A percentile compares a stretch with the other conserved stretches of the same genome.
These are phyloP conservation scores for Sinocyclocheilus rhinocerous DNA, from an alignment of 2,113 vertebrate genomes.

Conservation along the genomic window DNA sequence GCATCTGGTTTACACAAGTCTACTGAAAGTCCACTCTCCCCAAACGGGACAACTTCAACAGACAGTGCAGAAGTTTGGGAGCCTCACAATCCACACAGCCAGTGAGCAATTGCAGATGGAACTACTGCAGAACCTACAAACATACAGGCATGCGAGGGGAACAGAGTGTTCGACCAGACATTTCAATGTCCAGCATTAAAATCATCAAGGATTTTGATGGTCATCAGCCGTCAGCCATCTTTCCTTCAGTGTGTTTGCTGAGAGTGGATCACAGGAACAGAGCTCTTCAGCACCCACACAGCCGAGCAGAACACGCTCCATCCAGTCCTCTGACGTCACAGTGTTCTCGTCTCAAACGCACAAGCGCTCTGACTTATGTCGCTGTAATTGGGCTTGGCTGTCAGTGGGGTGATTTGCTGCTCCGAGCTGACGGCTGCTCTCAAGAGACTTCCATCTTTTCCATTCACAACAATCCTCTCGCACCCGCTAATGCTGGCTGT, in stretches of 20 bases:
- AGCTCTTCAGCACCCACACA: neutral
- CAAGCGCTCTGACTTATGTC: neutral
- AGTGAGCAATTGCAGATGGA: neutral
- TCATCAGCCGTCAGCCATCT: neutral
- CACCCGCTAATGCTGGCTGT: neutral
- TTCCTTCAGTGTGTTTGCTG: neutral
- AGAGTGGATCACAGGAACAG: slow-evolving; percentile 3
- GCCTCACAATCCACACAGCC: neutral
- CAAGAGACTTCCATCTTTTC: slow-evolving; percentile 31
- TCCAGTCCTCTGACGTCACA: neutral
- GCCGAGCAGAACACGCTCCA: neutral
- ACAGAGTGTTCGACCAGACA: neutral
- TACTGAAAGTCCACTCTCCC: neutral
- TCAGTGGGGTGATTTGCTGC: neutral
- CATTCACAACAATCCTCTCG: slow-evolving; percentile 20
- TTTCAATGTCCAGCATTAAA: neutral
- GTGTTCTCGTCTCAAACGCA: neutral
- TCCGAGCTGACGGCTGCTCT: neutral
- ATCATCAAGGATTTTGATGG: neutral
- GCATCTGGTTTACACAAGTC: neutral
- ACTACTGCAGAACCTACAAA: neutral
- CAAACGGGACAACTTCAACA: neutral
- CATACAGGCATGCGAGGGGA: neutral
- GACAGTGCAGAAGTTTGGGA: neutral
- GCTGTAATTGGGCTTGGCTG: neutral